Evolutionary conservation across 2,888 invertebrate genomes (phyloP).

Genomic region (Lithophane semibrunnea): DNA sequence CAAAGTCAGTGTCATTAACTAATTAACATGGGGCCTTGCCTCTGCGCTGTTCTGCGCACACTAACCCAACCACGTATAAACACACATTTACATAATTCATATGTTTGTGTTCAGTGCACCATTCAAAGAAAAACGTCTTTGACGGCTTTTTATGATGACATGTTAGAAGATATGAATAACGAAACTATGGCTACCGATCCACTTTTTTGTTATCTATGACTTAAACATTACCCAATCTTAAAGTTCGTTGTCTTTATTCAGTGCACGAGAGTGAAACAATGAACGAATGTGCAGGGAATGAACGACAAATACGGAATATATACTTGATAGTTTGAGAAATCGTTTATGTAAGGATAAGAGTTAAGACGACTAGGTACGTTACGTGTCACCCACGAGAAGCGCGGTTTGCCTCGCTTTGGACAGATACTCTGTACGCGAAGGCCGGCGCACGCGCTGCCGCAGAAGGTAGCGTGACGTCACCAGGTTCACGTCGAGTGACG

Average conservation of each 20-base stretch:
- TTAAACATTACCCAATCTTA: slow-evolving; percentile 54
- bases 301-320: slow-evolving; percentile 33
- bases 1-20: slow-evolving; percentile 78
- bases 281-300: too few species aligned
- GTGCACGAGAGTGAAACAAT: slow-evolving; percentile 33
- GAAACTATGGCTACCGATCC: slow-evolving; percentile 51
- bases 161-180: slow-evolving; percentile 48
- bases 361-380: slow-evolving; percentile 6
- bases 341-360: slow-evolving; percentile 30
- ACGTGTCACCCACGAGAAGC: slow-evolving; percentile 65
- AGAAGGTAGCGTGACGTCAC: slow-evolving; percentile 75
- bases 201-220: slow-evolving; percentile 62
- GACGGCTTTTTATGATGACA: slow-evolving; percentile 45
- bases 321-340: slow-evolving; percentile 26
- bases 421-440: slow-evolving; percentile 62
- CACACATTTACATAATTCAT: slow-evolving; percentile 32
- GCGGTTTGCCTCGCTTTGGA: slow-evolving; percentile 64
- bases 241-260: slow-evolving; percentile 40
- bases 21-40: slow-evolving; percentile 67
- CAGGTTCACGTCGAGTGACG: slow-evolving; percentile 63
- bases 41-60: slow-evolving; percentile 34
- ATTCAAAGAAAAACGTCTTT: slow-evolving; percentile 45
- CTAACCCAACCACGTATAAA: slow-evolving; percentile 19
- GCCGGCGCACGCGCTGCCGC: slow-evolving; percentile 72
- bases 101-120: slow-evolving; percentile 41